phyloP scores from a whole-genome alignment of 2,113 vertebrate genomes.

The Odontesthes bonariensis region DNA sequence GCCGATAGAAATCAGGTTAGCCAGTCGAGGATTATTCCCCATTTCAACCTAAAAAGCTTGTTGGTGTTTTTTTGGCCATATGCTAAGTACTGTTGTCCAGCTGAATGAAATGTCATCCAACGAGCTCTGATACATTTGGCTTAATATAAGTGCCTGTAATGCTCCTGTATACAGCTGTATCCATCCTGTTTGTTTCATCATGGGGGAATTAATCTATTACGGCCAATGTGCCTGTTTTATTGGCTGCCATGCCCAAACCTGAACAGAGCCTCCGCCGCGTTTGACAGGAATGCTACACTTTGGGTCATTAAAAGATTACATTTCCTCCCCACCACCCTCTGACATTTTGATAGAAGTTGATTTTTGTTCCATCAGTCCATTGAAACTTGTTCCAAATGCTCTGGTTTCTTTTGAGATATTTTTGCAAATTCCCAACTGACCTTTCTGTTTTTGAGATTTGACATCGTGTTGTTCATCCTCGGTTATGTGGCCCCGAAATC shows the following conservation, averaged over 20 bases:
- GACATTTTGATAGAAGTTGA: background rate
- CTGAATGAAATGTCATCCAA: background rate
- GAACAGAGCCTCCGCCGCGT: background rate
- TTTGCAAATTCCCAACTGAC: background rate
- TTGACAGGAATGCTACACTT: slow-evolving; percentile 6
- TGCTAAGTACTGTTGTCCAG: background rate
- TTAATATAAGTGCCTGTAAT: background rate
- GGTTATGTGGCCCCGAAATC: no score
- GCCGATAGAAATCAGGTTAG: background rate
- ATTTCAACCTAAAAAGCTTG: background rate
- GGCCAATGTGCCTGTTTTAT: background rate
- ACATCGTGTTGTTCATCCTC: no score
- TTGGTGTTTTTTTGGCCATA: background rate
- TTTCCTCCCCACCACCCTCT: background rate
- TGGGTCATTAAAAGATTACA: background rate
- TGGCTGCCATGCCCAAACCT: background rate
- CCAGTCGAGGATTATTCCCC: background rate
- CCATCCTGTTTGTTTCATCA: background rate
- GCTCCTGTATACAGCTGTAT: background rate
- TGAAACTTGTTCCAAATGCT: background rate
- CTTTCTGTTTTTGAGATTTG: no score
- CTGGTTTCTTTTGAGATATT: background rate
- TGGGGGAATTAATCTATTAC: background rate
- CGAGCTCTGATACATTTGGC: background rate
- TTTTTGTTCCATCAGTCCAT: background rate